These are phyloP conservation scores for Oophaga pumilio DNA, from an alignment of 2,113 vertebrate species.

Conservation along the genomic window DNA sequence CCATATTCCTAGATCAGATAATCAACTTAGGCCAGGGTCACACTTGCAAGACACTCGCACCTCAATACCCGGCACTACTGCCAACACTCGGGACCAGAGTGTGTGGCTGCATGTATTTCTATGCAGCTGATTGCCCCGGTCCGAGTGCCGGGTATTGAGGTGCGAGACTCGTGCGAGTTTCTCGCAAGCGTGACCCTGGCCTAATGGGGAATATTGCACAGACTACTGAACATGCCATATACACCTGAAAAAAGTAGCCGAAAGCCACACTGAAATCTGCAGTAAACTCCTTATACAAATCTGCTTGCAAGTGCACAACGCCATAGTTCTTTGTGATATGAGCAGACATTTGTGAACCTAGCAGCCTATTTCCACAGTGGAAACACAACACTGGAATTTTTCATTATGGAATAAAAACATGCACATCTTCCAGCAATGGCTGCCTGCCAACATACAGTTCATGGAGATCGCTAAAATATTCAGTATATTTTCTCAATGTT, in stretches of 20 bases:
- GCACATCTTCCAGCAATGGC: not conserved
- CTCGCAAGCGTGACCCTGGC: no score
- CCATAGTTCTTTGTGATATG: not conserved
- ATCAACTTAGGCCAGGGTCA: no score
- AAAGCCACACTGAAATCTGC: not conserved
- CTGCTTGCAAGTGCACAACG: not conserved
- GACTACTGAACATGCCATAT: not conserved
- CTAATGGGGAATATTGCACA: not conserved
- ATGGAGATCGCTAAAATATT: not conserved
- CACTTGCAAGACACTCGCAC: no score
- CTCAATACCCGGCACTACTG: no score
- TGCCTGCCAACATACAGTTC: not conserved
- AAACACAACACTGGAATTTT: not conserved
- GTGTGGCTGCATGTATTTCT: no score
- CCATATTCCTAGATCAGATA: not conserved
- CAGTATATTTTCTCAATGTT: not conserved
- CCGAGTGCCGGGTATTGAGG: no score
- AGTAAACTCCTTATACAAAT: not conserved
- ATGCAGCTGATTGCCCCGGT: no score
- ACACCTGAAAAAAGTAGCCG: not conserved
- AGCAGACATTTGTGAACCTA: not conserved
- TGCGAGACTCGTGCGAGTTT: no score
- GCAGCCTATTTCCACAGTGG: not conserved
- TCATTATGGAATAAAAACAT: constrained; percentile 1
- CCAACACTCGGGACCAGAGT: no score